Conservation (phyloP, 2,888 invertebrate species). For the Brachyptera risi region DNA sequence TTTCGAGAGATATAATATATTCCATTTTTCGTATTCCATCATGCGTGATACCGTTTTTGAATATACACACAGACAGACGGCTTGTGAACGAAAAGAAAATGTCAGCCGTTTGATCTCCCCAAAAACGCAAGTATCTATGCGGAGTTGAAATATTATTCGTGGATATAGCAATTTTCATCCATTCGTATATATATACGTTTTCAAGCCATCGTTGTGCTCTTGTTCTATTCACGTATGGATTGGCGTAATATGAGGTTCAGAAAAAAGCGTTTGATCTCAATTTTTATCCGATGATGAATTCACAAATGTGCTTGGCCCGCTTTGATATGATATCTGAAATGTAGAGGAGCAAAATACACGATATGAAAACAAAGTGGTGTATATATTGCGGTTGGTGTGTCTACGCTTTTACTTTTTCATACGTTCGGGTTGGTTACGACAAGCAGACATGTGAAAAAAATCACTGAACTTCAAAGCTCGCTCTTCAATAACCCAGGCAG, state of each 20-base stretch:
- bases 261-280: slow-evolving; percentile 4
- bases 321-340: too few relatives aligned
- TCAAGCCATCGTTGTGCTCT: neutral
- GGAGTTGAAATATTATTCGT: too few relatives aligned
- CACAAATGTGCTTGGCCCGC: too few relatives aligned
- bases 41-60: neutral
- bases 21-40: neutral
- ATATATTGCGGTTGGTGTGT: too few relatives aligned
- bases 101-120: neutral
- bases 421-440: neutral
- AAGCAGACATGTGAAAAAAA: too few relatives aligned
- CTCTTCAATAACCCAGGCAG: too few relatives aligned
- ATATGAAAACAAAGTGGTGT: neutral
- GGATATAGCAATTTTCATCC: too few relatives aligned
- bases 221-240: neutral
- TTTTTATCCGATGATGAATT: neutral
- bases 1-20: neutral
- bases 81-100: too few relatives aligned
- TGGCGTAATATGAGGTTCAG: neutral
- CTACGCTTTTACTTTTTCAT: neutral
- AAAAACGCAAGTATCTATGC: too few relatives aligned
- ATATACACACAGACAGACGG: too few relatives aligned
- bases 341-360: neutral
- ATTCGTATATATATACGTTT: too few relatives aligned
- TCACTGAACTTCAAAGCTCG: too few relatives aligned